Evolutionary conservation across 2,888 invertebrate species (phyloP), one percentile per base, ranked within the genome.

Genomic region (Caenorhabditis wallacei): DNA sequence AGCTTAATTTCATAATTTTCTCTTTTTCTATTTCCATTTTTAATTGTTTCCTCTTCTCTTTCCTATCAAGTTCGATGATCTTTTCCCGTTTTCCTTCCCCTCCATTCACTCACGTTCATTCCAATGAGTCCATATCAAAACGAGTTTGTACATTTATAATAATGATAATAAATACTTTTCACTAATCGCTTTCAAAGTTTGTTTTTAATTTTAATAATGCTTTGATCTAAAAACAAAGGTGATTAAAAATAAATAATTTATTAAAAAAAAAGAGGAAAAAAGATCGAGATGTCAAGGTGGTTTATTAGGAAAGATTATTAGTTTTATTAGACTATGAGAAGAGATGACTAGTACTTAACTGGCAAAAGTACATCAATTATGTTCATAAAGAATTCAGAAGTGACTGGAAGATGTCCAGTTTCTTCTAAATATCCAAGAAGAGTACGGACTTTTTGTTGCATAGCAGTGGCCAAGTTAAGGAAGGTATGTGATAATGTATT

Each of bases 401-500:
- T 84, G 13, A 83, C 71, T 26, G 88, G 88, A 18, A 87, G 84
- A 53, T 88, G 87, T n/a, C 86, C 86, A 22, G 69, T 69, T 22
- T 80, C 78, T 37, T 81, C 80, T 18, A 80, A 61, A 8, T 16
- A 78, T 64, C 85, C 85, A 37, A 85, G 37, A 22, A 76, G 54
- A 8, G 51, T 61, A 3, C 82, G 75, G 18, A 84, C 20, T 59
- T 78, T 79, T 35, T 74, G 71, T 57, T 87, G 85, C 54, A 85
- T 59, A 4, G 46, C 53, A 13, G 66, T 68, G 11, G 80, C 85
- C 8, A 84, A 46, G n/a, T 76, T 61, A 20, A 89, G 59, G 78
- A 89, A 86, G 13, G 88, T 88, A 76, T 89, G 89, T 11, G 87
- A 61, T 10, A 89, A 82, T 5, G 88, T 87, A 75, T 80, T 84